These are phyloP conservation scores for Halcyon badia DNA, from an alignment of 2,797 vertebrate genomes.

Conservation along the genomic window DNA sequence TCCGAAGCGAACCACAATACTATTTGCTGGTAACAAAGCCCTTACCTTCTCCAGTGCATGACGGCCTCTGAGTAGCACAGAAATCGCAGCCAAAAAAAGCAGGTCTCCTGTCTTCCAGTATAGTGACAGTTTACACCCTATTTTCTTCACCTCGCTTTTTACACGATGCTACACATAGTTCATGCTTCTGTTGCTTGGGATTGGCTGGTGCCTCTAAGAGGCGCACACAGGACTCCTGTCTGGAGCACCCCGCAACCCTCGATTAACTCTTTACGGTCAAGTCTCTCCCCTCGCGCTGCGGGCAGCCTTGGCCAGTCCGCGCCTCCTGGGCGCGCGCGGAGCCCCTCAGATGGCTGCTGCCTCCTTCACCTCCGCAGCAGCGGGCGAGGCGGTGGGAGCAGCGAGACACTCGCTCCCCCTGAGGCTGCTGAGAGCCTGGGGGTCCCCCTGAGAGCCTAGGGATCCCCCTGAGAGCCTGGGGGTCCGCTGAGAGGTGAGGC, in stretches of 20 bases:
- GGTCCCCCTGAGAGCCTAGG: neutral
- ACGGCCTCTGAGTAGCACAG: slow-evolving; percentile 3
- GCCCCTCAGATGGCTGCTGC: neutral
- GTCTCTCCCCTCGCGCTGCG: neutral
- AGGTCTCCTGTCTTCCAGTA: neutral
- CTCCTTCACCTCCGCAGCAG: no score
- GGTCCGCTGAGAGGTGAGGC: no score
- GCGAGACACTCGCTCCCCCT: neutral
- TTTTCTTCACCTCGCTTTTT: slow-evolving; percentile 9
- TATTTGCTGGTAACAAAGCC: neutral
- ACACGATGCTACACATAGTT: neutral
- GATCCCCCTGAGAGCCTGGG: neutral
- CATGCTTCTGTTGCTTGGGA: neutral
- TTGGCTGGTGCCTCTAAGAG: neutral
- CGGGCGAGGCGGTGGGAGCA: neutral
- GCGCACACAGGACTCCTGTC: neutral
- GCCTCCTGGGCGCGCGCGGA: neutral
- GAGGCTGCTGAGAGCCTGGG: neutral
- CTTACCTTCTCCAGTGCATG: slow-evolving; percentile 73
- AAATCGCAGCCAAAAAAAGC: neutral
- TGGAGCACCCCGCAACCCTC: neutral
- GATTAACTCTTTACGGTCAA: neutral
- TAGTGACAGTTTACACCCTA: neutral
- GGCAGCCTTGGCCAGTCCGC: neutral
- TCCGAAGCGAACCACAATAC: neutral